Evolutionary conservation across 2,797 vertebrate species (phyloP).

Genomic region (Xenops minutus): DNA sequence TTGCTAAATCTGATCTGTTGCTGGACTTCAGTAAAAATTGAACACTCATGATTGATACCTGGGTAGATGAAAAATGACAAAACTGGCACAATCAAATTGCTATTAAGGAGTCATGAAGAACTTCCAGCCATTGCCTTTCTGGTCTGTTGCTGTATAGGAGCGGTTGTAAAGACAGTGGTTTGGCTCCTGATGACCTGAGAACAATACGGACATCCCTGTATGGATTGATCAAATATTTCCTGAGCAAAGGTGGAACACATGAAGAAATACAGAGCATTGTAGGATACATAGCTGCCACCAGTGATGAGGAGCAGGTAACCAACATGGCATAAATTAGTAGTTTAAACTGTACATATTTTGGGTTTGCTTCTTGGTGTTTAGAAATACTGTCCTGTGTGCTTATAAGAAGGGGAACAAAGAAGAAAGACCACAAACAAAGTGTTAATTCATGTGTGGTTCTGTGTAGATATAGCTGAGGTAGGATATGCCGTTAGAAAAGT

Average conservation of each 20-base stretch:
- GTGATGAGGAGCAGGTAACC: slow-evolving; percentile 91
- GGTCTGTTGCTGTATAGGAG: slow-evolving; percentile 63
- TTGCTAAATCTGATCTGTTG: background rate
- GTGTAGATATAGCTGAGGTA: background rate
- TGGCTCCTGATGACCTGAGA: slow-evolving; percentile 87
- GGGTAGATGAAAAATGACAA: background rate
- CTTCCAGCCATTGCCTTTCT: background rate
- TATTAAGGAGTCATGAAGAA: background rate
- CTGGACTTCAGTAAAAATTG: background rate
- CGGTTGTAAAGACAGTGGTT: slow-evolving; percentile 79
- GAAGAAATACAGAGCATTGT: slow-evolving; percentile 94
- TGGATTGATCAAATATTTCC: slow-evolving; percentile 93
- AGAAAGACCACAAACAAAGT: background rate
- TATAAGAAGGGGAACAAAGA: background rate
- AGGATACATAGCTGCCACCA: slow-evolving; percentile 90
- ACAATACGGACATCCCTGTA: slow-evolving; percentile 89
- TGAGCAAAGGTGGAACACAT: slow-evolving; percentile 92
- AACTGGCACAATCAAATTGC: background rate
- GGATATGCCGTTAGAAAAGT: background rate
- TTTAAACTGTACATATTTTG: background rate
- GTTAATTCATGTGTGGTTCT: accelerated
- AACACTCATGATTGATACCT: background rate
- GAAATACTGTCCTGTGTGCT: background rate
- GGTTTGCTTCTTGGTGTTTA: background rate
- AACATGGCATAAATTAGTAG: background rate